Base-by-base conservation (phyloP, 53 echinoderm and acorn worm genomes). In the Mesocentrotus franciscanus region DNA sequence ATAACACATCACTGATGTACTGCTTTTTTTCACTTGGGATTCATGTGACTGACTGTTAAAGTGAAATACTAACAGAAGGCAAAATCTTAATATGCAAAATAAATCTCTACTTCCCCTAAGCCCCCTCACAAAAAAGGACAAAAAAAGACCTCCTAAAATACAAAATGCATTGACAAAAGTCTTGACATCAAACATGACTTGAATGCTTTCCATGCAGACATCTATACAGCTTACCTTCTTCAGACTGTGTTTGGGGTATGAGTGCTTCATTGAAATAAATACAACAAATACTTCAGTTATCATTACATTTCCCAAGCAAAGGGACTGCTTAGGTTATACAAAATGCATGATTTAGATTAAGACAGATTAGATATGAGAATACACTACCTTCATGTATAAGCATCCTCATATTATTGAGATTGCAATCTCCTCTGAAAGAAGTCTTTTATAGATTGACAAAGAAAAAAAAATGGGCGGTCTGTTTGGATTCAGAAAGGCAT, bases 181-280 rank as follows among this genome's bases (percentile, higher is more conserved):
- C 78, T 33, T 32, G 13, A 33, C 78, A 78, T 2, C 17, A 24
- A 85, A 85, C 56, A 34, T 32, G 6, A 79, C 33, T 36, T 30
- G 12, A 11, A 87, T 29, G 87, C 58, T 57, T 87, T 56, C 20
- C 91, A 90, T 91, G 91, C 91, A 91, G 91, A 91, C 90, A 61
- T 60, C 0, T 15, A 90, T 10, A 90, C n/a, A 64, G 58, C 95
- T 94, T 94, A 94, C 95, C 95, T 94, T 94, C 95, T 55, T 94
- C 95, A 85, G 95, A 94, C 39, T 94, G 95, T 36, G 95, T 94
- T 94, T 94, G 95, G 34, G 95, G 85, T 85, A 85, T 57, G 87
- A 85, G 85, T 60, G 95, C 95, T 94, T 94, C 71, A 94, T 7
- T 85, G 70, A 94, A 87, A 85, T n/a, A 92, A 72, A 92, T n/a